Evolutionary conservation across 1,140 invertebrate genomes (phyloP).

Genomic region (Drosophila albomicans): DNA sequence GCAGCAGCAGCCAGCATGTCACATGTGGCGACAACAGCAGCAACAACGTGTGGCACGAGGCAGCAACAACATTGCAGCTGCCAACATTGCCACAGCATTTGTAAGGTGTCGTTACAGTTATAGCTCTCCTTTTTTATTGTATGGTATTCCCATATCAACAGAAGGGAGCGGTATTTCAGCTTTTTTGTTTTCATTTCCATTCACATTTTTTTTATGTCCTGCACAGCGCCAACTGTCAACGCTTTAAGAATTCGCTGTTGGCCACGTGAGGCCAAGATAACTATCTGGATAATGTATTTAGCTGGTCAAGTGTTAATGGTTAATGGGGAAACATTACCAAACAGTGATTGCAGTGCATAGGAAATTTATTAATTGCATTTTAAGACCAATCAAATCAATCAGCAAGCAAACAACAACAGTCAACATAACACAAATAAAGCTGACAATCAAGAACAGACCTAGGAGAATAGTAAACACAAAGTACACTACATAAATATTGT

Average conservation of each 20-base stretch:
- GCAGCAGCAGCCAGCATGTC: slow-evolving; percentile 62
- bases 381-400: slow-evolving; percentile 60
- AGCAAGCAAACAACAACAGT: slow-evolving; percentile 51
- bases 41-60: slow-evolving; percentile 50
- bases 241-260: slow-evolving; percentile 51
- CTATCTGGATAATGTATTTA: slow-evolving; percentile 33
- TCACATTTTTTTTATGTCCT: slow-evolving; percentile 58
- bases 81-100: slow-evolving; percentile 39
- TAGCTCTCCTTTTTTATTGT: background rate
- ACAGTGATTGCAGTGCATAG: background rate
- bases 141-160: slow-evolving; percentile 21
- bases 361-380: slow-evolving; percentile 55
- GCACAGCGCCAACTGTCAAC: slow-evolving; percentile 74
- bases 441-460: slow-evolving; percentile 19
- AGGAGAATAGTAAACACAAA: background rate
- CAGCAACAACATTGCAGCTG: slow-evolving; percentile 53
- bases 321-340: slow-evolving; percentile 4
- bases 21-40: slow-evolving; percentile 51
- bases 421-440: slow-evolving; percentile 9
- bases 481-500: background rate
- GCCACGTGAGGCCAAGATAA: slow-evolving; percentile 43
- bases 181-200: slow-evolving; percentile 39
- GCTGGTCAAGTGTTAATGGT: slow-evolving; percentile 58
- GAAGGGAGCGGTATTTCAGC: slow-evolving; percentile 9
- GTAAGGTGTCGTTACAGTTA: slow-evolving; percentile 63